Conservation (phyloP, 1,140 invertebrate genomes). For the Drosophila virilis region DNA sequence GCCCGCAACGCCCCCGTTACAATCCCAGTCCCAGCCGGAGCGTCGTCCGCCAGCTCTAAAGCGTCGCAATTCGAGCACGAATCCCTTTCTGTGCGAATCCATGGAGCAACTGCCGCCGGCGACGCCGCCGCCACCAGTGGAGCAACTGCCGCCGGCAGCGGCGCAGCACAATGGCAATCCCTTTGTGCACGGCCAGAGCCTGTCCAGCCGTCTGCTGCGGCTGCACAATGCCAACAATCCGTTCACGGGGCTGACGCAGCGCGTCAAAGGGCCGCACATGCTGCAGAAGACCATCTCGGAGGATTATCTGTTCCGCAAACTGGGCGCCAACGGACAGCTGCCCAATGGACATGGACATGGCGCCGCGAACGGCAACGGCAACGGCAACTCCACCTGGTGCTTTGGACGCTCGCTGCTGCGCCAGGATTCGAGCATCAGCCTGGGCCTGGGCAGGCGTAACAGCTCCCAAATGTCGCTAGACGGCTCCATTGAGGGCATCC, state of each 20-base stretch:
- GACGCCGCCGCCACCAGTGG: background rate
- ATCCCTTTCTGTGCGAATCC: conserved; percentile 79
- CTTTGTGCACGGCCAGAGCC: conserved; percentile 49
- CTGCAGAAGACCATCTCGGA: conserved; percentile 83
- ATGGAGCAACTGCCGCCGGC: conserved; percentile 37
- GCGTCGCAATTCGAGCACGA: conserved; percentile 76
- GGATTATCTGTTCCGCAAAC: conserved; percentile 76
- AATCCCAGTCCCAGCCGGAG: background rate
- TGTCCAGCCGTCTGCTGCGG: conserved; percentile 61
- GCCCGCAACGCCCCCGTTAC: background rate
- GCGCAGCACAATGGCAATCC: conserved; percentile 61
- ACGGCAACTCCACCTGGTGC: conserved; percentile 72
- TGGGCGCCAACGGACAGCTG: conserved; percentile 9
- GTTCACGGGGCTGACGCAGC: conserved; percentile 63
- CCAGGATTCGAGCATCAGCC: conserved; percentile 71
- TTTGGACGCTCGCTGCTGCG: conserved; percentile 73
- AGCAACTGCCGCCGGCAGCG: background rate
- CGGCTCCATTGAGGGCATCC: conserved; percentile 61
- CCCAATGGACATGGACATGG: conserved; percentile 28
- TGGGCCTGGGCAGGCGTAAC: conserved; percentile 72
- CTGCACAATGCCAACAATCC: conserved; percentile 70
- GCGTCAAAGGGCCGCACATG: conserved; percentile 77
- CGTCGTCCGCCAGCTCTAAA: conserved; percentile 49
- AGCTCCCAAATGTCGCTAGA: conserved; percentile 76
- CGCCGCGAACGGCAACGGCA: conserved; percentile 3